These are phyloP conservation scores for Notolepis coatsorum DNA, from an alignment of 2,797 vertebrate species.

Conservation along the genomic window DNA sequence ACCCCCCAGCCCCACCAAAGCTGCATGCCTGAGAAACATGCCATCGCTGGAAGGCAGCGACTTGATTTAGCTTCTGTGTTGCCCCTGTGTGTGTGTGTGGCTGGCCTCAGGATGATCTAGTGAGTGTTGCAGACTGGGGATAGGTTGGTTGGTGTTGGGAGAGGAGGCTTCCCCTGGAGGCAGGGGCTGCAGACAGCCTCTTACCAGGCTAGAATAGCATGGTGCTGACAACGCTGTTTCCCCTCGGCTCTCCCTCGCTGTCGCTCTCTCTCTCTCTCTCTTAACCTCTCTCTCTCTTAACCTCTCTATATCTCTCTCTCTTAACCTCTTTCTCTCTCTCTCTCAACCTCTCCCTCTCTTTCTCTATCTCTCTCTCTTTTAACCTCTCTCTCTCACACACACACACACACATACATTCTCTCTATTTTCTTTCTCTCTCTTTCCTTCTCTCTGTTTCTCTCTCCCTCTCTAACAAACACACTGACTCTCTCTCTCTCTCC, in stretches of 20 bases:
- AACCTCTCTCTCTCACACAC: no score
- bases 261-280: neutral
- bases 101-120: neutral
- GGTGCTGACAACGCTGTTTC: slow-evolving; percentile 76
- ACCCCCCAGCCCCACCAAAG: no score
- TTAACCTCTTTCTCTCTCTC: slow-evolving; percentile 17
- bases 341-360: slow-evolving; percentile 38
- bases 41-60: no score
- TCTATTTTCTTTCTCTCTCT: slow-evolving; percentile 1
- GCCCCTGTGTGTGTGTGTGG: neutral
- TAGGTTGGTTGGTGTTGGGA: slow-evolving; percentile 27
- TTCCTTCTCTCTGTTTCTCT: slow-evolving; percentile 36
- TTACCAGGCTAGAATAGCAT: slow-evolving; percentile 80
- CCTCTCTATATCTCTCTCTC: slow-evolving; percentile 39
- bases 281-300: slow-evolving; percentile 3
- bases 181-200: slow-evolving; percentile 80
- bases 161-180: slow-evolving; percentile 40
- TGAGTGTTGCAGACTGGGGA: slow-evolving; percentile 11
- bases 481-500: slow-evolving; percentile 22
- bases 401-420: neutral
- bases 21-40: neutral
- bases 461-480: slow-evolving; percentile 15
- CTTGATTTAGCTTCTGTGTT: no score
- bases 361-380: no score
- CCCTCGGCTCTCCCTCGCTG: slow-evolving; percentile 23